Percentiles rank a stretch among this genome's conserved stretches.
Evolutionary conservation across 2,113 vertebrate genomes (phyloP).

Genomic region (Epinephelus lanceolatus): DNA sequence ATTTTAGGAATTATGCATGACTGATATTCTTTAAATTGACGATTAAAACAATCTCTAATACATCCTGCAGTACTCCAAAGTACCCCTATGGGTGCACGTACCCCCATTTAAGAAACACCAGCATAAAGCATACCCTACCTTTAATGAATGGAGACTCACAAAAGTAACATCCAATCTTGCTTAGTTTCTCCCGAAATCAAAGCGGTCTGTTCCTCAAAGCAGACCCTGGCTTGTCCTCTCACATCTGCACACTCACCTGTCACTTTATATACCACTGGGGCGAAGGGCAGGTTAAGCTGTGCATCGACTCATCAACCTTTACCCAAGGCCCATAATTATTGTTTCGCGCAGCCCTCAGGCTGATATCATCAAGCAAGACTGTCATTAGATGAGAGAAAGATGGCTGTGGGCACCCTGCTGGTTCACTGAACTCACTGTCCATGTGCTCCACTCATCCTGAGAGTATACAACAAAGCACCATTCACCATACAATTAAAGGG

Average conservation of each 20-base stretch:
- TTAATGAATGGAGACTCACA: slow-evolving; percentile 10
- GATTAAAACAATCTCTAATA: no score
- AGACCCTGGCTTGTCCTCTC: not conserved
- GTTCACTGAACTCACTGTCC: slow-evolving; percentile 32
- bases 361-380: slow-evolving; percentile 46
- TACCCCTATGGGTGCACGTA: no score
- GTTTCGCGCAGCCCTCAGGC: not conserved
- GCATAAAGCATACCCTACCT: slow-evolving; percentile 21
- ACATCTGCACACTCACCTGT: not conserved
- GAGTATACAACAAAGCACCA: slow-evolving; percentile 40
- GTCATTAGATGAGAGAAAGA: slow-evolving; percentile 66
- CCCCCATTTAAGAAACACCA: not conserved
- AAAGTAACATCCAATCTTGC: not conserved
- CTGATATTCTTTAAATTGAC: no score
- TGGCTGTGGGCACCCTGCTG: not conserved
- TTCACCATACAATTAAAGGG: slow-evolving; percentile 52
- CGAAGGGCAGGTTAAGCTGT: slow-evolving; percentile 12
- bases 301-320: slow-evolving; percentile 30
- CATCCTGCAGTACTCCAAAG: no score
- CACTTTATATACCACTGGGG: slow-evolving; percentile 45
- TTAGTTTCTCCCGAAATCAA: not conserved
- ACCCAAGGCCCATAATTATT: slow-evolving; percentile 59
- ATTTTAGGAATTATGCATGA: no score
- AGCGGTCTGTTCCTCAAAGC: slow-evolving; percentile 2
- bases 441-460: slow-evolving; percentile 28